Conservation (phyloP, 2,113 vertebrate species). For the Osmerus eperlanus region DNA sequence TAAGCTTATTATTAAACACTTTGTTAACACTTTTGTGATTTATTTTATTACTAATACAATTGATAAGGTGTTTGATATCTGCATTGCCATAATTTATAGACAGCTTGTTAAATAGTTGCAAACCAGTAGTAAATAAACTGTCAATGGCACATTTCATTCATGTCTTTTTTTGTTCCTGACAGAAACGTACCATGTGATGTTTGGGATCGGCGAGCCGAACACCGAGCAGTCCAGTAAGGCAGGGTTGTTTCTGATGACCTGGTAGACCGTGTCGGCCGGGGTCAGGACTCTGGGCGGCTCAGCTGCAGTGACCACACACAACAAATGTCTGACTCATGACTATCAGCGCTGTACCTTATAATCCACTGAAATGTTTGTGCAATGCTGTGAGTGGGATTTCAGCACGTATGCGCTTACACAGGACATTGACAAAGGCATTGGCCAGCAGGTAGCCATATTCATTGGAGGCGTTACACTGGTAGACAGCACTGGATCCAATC, state of each 20-base stretch:
- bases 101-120: too few species aligned
- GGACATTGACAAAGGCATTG: slow-evolving; percentile 95
- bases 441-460: slow-evolving; percentile 88
- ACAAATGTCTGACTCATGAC: slow-evolving; percentile 17
- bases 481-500: slow-evolving; percentile 88
- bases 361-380: too few species aligned
- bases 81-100: too few species aligned
- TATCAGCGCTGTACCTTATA: too few species aligned
- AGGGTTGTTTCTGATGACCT: slow-evolving; percentile 82
- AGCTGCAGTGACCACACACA: slow-evolving; percentile 71
- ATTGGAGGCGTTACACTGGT: slow-evolving; percentile 95
- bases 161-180: neutral
- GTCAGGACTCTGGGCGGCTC: slow-evolving; percentile 92
- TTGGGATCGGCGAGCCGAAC: slow-evolving; percentile 92
- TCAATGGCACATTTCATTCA: too few species aligned
- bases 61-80: too few species aligned
- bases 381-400: neutral
- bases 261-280: slow-evolving; percentile 79
- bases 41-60: too few species aligned
- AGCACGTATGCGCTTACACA: slow-evolving; percentile 77
- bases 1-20: too few species aligned
- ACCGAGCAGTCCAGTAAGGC: slow-evolving; percentile 84
- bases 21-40: too few species aligned
- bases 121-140: too few species aligned
- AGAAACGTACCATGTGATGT: slow-evolving; percentile 84